These are phyloP conservation scores for Odontomyia ornata DNA, from an alignment of 2,888 invertebrate genomes.

Conservation along the genomic window DNA sequence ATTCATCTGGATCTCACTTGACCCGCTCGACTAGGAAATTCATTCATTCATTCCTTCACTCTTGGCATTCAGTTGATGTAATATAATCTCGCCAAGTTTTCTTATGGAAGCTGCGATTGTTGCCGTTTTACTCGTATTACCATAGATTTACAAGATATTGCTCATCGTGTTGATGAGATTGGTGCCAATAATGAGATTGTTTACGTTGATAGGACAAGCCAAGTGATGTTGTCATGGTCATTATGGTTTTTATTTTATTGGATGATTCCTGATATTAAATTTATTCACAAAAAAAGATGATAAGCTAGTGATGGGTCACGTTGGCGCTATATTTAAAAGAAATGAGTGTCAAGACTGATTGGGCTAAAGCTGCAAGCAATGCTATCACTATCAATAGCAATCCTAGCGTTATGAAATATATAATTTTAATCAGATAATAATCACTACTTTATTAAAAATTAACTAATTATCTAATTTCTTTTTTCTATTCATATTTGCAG, in stretches of 20 bases:
- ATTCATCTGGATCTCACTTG: constrained; percentile 34
- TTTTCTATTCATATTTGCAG: constrained; percentile 43
- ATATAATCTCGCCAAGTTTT: too few species aligned
- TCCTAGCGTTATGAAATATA: too few species aligned
- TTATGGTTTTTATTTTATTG: neutral
- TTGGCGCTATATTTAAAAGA: too few species aligned
- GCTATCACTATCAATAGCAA: too few species aligned
- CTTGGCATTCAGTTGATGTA: neutral
- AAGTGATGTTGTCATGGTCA: neutral
- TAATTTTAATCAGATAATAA: too few species aligned
- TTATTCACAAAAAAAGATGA: too few species aligned
- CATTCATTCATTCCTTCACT: neutral
- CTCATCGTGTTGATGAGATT: neutral
- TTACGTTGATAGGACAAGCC: neutral
- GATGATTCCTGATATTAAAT: too few species aligned
- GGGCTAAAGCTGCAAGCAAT: too few species aligned
- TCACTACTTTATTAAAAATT: too few species aligned
- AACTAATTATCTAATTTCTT: neutral
- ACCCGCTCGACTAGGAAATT: neutral
- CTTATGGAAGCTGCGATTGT: neutral
- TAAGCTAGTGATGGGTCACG: too few species aligned
- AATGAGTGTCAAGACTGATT: too few species aligned
- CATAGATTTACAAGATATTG: neutral
- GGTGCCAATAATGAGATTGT: neutral
- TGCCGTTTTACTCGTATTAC: neutral